Evolutionary conservation across 2,797 vertebrate species (phyloP).

Genomic region (Knipowitschia caucasica): DNA sequence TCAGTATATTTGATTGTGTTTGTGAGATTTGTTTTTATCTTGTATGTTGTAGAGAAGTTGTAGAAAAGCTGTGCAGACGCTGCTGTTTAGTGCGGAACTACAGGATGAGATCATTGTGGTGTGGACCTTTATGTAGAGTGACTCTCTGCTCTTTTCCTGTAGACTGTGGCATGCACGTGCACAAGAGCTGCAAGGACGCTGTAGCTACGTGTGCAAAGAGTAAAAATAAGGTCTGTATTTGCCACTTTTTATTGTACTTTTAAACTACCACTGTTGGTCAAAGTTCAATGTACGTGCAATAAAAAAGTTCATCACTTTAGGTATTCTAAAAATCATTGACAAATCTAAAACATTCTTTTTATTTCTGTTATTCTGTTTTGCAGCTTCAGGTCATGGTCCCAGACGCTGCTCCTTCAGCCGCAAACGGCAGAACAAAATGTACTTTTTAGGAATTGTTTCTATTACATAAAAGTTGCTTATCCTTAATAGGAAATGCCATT

Average conservation of each 20-base stretch:
- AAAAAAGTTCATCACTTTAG: not conserved
- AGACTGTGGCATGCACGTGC: constrained; percentile 84
- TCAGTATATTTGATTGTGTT: not conserved
- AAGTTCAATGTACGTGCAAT: too few species aligned
- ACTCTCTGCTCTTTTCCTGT: constrained; percentile 31
- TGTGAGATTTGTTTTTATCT: not conserved
- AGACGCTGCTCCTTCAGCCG: constrained; percentile 76
- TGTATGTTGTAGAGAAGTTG: too few species aligned
- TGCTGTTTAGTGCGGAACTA: constrained; percentile 6
- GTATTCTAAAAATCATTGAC: not conserved
- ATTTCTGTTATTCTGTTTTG: constrained; percentile 54
- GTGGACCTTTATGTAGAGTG: not conserved
- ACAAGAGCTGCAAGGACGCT: constrained; percentile 86
- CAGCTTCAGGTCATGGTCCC: constrained; percentile 72
- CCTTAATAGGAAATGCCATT: not conserved
- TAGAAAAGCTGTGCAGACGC: not conserved
- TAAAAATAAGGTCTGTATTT: constrained; percentile 82
- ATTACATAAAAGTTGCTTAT: not conserved
- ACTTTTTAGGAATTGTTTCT: constrained; percentile 6
- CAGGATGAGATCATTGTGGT: constrained; percentile 10
- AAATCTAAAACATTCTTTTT: not conserved
- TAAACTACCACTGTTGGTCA: not conserved
- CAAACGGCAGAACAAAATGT: constrained; percentile 85
- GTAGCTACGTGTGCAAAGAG: constrained; percentile 80
- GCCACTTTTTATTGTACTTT: not conserved